Evolutionary conservation across 2,113 vertebrate genomes (phyloP).

Genomic region (Rhea americana): DNA sequence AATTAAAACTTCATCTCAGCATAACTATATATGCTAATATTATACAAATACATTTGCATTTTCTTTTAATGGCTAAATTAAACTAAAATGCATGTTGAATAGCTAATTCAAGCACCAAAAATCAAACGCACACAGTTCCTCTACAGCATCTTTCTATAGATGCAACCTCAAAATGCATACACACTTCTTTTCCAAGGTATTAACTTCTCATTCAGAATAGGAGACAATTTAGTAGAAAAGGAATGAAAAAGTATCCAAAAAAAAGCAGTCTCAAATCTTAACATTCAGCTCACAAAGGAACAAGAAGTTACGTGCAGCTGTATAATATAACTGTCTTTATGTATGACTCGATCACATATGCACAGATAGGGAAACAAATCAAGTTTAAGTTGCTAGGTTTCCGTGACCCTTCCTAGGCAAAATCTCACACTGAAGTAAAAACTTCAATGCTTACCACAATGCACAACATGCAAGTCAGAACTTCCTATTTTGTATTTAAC

Average conservation of each 20-base stretch:
- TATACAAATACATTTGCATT: neutral
- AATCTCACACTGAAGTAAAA: neutral
- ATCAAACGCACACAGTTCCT: neutral
- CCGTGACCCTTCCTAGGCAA: neutral
- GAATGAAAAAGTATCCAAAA: neutral
- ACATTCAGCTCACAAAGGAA: neutral
- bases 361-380: neutral
- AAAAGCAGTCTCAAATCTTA: neutral
- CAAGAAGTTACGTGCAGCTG: fast-evolving
- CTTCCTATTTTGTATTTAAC: neutral
- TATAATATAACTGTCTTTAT: neutral
- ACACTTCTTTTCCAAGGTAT: neutral
- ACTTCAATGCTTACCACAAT: neutral
- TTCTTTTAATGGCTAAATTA: neutral
- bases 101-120: neutral
- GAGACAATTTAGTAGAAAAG: neutral
- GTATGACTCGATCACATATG: neutral
- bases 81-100: neutral
- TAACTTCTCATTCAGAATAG: neutral
- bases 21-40: neutral
- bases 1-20: neutral
- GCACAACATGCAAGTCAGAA: neutral
- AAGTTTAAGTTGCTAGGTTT: neutral
- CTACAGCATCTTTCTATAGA: neutral
- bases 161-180: neutral